Percentiles rank a stretch among this genome's conserved stretches.
Conservation (phyloP, 2,888 invertebrate species). For the Pterostichus madidus region DNA sequence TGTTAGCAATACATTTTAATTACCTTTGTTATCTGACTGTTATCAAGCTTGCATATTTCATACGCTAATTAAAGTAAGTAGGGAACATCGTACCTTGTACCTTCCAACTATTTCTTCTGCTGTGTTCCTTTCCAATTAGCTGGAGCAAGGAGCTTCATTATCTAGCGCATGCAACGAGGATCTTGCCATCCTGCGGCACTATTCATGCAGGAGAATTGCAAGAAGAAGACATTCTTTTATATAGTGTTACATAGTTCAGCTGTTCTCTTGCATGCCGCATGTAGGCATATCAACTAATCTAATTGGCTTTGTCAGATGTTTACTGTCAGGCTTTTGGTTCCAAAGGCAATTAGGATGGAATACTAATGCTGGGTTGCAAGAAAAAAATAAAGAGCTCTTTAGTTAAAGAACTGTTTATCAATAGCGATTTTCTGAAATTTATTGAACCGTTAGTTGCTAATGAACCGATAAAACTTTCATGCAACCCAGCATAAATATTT, state of each 20-base stretch:
- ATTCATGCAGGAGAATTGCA: no score
- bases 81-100: slow-evolving; percentile 1
- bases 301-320: background rate
- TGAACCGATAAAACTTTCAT: no score
- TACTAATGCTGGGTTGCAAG: no score
- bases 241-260: background rate
- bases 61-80: slow-evolving; percentile 58
- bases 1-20: slow-evolving; percentile 46
- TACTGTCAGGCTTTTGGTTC: no score
- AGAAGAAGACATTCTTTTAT: no score
- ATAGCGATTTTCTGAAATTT: no score
- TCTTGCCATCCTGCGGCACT: no score
- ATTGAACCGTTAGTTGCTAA: no score
- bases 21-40: slow-evolving; percentile 45
- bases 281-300: background rate
- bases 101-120: slow-evolving; percentile 4
- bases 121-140: slow-evolving; percentile 41
- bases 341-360: no score
- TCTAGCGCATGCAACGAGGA: background rate
- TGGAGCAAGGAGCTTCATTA: slow-evolving; percentile 29
- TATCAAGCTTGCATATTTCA: slow-evolving; percentile 58
- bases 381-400: no score
- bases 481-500: no score
- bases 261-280: background rate
- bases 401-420: no score